phyloP scores from a whole-genome alignment of 2,797 vertebrate species.

The Heteromormyrus szaboi region DNA sequence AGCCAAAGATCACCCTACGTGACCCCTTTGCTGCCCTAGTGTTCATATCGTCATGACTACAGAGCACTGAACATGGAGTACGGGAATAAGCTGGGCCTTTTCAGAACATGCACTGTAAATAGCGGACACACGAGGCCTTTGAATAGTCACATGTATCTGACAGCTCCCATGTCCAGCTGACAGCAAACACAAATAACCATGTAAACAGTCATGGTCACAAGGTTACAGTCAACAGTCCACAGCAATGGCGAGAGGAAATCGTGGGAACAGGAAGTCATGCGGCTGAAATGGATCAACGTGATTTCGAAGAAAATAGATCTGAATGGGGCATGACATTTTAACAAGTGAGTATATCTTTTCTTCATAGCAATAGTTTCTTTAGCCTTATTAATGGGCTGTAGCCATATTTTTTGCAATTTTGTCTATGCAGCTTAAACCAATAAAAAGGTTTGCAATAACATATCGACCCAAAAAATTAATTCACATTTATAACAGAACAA shows the following conservation, averaged over 20 bases:
- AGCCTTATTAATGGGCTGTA: not conserved
- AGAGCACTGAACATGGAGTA: not conserved
- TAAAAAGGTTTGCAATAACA: not conserved
- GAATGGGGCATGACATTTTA: not conserved
- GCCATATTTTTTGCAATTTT: not conserved
- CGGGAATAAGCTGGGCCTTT: not conserved
- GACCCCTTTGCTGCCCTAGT: not conserved
- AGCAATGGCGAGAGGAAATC: not conserved
- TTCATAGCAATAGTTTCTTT: not conserved
- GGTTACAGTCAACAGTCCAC: not conserved
- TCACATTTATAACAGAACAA: not conserved
- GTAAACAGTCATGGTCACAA: not conserved
- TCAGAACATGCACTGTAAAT: not conserved
- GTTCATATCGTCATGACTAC: not conserved
- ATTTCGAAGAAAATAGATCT: not conserved
- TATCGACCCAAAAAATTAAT: not conserved
- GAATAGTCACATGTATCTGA: not conserved
- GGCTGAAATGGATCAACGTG: not conserved
- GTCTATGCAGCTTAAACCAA: not conserved
- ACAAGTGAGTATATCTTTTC: not conserved
- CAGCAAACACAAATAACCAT: not conserved
- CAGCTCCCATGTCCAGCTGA: not conserved
- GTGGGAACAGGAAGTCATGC: not conserved
- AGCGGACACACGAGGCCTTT: not conserved
- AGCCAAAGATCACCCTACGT: not conserved